Conservation (phyloP, 2,888 invertebrate species). For the Thereva unica region DNA sequence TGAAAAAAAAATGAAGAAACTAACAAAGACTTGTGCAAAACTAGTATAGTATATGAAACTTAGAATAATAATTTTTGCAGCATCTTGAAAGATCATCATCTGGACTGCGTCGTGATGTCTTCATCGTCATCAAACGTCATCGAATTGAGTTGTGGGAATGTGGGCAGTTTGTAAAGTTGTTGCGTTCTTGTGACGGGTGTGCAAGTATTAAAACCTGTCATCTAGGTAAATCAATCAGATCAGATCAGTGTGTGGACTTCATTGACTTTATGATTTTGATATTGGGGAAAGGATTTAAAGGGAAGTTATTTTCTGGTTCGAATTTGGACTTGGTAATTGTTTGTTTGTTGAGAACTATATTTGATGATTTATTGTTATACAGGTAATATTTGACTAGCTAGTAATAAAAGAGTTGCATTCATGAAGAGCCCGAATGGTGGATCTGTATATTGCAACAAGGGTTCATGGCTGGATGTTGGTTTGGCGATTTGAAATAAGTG, state of each 20-base stretch:
- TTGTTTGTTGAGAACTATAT: too few relatives aligned
- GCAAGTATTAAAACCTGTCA: conserved; percentile 24
- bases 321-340: too few relatives aligned
- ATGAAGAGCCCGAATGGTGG: too few relatives aligned
- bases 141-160: conserved; percentile 27
- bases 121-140: conserved; percentile 13
- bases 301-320: too few relatives aligned
- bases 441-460: too few relatives aligned
- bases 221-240: conserved; percentile 36
- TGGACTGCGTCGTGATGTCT: conserved; percentile 28
- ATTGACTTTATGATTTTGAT: conserved; percentile 8
- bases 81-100: conserved; percentile 23
- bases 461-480: too few relatives aligned
- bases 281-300: too few relatives aligned
- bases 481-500: too few relatives aligned
- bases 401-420: too few relatives aligned
- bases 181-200: conserved; percentile 16
- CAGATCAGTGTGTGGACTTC: conserved; percentile 20
- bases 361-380: too few relatives aligned
- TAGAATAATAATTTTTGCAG: conserved; percentile 31
- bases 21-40: conserved; percentile 18
- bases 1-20: conserved; percentile 7
- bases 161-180: conserved; percentile 28
- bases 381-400: too few relatives aligned
- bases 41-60: conserved; percentile 28